Base-by-base conservation (phyloP, 2,888 invertebrate genomes). In the Achlya flavicornis region DNA sequence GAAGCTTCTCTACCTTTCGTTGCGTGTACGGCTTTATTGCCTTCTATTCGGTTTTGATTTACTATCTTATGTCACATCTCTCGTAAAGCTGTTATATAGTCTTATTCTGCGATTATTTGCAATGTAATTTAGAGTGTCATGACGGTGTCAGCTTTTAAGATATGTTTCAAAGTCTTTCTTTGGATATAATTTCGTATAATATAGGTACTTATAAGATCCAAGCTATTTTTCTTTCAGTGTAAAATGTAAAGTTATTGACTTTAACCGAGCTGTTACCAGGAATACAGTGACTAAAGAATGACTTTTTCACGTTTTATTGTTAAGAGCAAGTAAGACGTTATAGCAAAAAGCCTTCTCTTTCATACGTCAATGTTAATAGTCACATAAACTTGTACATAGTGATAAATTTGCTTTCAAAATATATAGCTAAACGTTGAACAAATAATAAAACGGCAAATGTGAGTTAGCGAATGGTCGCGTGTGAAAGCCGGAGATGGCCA, bases 361-460 rank as follows among this genome's bases (percentile, higher is more conserved):
- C 19, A 60, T 26, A 43, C 33, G 19, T 14, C 41, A 41, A 41
- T 12, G 60, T 41, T 43, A 60, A 60, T 60, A 12, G 41, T 5
- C 43, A 16, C 19, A 41, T 60, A 41, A 60, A 60, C 41, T 43
- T 60, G 41, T 19, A 19, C 41, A 60, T n/a, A 35, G 60, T 19
- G 60, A 60, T 60, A 41, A 26, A 59, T 4, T 60, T 48, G 46
- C 58, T 58, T 63, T 32, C 48, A 58, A 33, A 63, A 57, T 43
- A 64, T 69, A 41, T 41, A 60, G 12, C 57, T 71, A 76, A 77
- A 79, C 70, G 71, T 75, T 75, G 75, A 68, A 68, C 64, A 76
- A 80, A 79, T 75, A 80, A 78, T 71, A 77, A 77, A 81, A 74
- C 71, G 69, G 71, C 76, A 74, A 78, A 76, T 71, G 70, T 64